Base-by-base conservation (phyloP, 2,113 vertebrate genomes). In the Anas platyrhynchos region DNA sequence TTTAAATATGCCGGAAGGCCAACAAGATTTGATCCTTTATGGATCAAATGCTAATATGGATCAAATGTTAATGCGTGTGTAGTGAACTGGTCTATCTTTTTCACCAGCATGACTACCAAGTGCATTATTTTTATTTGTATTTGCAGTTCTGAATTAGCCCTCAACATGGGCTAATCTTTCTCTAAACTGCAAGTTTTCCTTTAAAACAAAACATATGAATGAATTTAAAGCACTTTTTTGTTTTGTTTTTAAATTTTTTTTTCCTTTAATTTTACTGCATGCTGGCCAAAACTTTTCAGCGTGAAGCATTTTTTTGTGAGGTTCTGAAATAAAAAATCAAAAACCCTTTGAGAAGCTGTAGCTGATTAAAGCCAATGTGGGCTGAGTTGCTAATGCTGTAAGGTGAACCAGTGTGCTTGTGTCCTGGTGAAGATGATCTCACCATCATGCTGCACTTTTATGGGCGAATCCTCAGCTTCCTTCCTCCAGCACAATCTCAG, bases 41-140 rank as follows among this genome's bases (percentile, higher is more conserved):
- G 27, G 34, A 46, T 73, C 29, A 81, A 86, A 44, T 1, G 1
- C 26, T 80, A 46, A 8, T 6, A 3, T 34, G 27, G 34, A 46
- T 73, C 29, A 81, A 86, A 44, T 1, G 1, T 29, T 80, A 46
- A 8, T 6, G 18, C 9, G 16, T 0, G 0, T 73, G 9, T 13
- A 29, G 66, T 27, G 13, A 18, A 27, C 25, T 32, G 13, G 9
- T 73, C 2, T 11, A 59, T 56, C 43, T 72, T 73, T 52, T 44
- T 69, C 17, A 73, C 44, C 55, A 83, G 6, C 50, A 26, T 61
- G 73, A 66, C 61, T 71, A 26, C 6, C 32, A 77, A 29, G 20
- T 69, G 5, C 66, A 16, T 55, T 50, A 48, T 75, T 55, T 75
- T 84, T 29, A 67, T 25, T 44, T 9, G 4, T 58, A 55, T 15